Evolutionary conservation across 2,113 vertebrate genomes (phyloP).

Genomic region (Grallaria varia): DNA sequence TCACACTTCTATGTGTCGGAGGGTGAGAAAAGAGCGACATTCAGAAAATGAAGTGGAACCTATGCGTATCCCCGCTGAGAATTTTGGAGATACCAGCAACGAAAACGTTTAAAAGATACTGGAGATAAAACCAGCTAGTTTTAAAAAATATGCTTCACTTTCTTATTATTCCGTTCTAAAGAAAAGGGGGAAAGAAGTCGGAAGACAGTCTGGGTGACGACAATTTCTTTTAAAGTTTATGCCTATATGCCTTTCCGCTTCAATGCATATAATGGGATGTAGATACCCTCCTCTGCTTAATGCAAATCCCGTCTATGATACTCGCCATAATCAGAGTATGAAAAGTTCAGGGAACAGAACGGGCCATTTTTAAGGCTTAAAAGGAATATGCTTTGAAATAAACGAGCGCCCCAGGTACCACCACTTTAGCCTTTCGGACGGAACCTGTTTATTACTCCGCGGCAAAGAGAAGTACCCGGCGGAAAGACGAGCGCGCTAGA

Average conservation of each 20-base stretch:
- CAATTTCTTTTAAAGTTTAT: background rate
- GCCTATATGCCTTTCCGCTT: background rate
- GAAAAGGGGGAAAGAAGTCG: background rate
- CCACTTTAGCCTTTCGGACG: background rate
- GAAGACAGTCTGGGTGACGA: background rate
- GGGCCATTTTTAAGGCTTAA: background rate
- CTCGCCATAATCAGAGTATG: background rate
- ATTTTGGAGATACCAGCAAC: background rate
- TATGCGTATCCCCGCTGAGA: background rate
- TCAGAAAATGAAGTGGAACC: background rate
- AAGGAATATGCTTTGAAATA: background rate
- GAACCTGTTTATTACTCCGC: background rate
- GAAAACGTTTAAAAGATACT: background rate
- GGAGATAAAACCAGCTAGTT: background rate
- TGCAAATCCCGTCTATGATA: conserved; percentile 45
- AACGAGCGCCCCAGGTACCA: background rate
- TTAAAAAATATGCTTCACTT: background rate
- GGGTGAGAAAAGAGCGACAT: background rate
- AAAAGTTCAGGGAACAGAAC: background rate
- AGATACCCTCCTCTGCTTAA: background rate
- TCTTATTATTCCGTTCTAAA: background rate
- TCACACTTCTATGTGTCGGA: background rate
- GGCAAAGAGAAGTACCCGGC: background rate
- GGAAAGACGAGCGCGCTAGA: background rate
- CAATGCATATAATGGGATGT: background rate